phyloP scores from a whole-genome alignment of 1,140 invertebrate genomes.

The Solenopsis fugax region DNA sequence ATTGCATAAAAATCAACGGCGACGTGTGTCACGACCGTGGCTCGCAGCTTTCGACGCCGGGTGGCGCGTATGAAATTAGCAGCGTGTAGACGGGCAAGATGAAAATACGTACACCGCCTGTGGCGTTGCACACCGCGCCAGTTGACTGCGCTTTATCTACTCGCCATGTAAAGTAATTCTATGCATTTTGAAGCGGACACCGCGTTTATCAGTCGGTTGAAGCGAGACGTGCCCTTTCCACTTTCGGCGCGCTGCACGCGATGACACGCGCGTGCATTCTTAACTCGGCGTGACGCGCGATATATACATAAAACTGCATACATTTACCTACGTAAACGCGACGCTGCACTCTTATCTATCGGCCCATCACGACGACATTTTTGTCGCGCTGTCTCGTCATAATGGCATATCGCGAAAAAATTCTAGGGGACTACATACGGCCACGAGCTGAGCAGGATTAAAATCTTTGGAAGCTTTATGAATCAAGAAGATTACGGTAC shows the following conservation, averaged over 20 bases:
- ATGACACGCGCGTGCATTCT: constrained; percentile 52
- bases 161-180: constrained; percentile 75
- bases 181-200: constrained; percentile 72
- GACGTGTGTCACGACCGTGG: constrained; percentile 57
- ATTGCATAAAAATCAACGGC: constrained; percentile 67
- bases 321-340: constrained; percentile 38
- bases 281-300: constrained; percentile 41
- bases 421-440: not conserved
- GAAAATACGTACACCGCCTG: constrained; percentile 54
- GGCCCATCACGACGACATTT: constrained; percentile 27
- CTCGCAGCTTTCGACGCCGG: constrained; percentile 65
- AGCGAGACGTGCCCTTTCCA: constrained; percentile 45
- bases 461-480: not conserved
- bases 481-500: not conserved
- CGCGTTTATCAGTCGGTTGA: constrained; percentile 63
- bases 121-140: constrained; percentile 23
- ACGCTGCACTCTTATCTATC: constrained; percentile 38
- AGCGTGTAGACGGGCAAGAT: constrained; percentile 42
- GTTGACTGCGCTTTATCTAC: constrained; percentile 63
- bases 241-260: constrained; percentile 35
- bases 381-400: not conserved
- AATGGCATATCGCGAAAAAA: constrained; percentile 4
- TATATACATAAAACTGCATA: constrained; percentile 47
- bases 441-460: not conserved
- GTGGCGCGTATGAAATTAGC: constrained; percentile 71